Conservation (phyloP, 2,797 vertebrate genomes). For the Cuculus canorus region DNA sequence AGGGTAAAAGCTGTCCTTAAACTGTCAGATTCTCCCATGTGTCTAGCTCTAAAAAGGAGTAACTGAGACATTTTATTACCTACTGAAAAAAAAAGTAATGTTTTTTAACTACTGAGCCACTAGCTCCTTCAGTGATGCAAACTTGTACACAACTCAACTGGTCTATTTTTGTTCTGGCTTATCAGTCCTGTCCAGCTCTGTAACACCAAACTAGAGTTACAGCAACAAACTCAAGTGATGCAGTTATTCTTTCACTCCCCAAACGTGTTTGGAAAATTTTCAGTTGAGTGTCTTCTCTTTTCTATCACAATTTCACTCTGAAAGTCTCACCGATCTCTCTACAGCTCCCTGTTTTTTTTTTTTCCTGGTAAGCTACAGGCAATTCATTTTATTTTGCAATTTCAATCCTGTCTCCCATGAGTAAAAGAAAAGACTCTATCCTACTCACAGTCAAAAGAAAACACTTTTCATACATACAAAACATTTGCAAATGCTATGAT, state of each 20-base stretch:
- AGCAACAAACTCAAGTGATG: not conserved
- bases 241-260: not conserved
- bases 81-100: not conserved
- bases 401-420: not conserved
- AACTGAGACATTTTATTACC: not conserved
- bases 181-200: not conserved
- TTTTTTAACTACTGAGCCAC: not conserved
- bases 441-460: not conserved
- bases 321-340: not conserved
- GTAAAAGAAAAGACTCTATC: constrained; percentile 4
- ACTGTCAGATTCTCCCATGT: accelerated
- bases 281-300: not conserved
- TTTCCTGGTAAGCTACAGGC: not conserved
- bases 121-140: not conserved
- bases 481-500: not conserved
- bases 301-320: not conserved
- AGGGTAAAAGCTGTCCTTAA: not conserved
- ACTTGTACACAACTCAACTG: not conserved
- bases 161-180: not conserved
- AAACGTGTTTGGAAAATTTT: not conserved
- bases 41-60: not conserved
- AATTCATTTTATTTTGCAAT: constrained; percentile 1
- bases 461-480: not conserved
- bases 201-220: not conserved
- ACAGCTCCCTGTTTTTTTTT: not conserved